Evolutionary conservation across 2,888 invertebrate genomes (phyloP), one percentile per base, ranked within the genome.

Genomic region (Chirona hameri): DNA sequence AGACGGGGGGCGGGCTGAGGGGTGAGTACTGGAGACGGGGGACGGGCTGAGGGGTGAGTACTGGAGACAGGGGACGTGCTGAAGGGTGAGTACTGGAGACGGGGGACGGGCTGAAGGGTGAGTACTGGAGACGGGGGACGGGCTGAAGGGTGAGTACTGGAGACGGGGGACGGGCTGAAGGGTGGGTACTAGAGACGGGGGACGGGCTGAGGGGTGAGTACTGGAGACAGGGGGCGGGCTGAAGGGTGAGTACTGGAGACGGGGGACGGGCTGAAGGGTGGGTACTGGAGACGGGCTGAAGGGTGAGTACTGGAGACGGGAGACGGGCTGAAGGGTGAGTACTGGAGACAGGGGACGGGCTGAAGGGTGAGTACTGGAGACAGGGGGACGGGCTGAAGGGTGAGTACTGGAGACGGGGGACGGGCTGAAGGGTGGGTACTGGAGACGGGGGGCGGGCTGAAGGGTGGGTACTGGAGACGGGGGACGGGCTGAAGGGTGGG

Each of bases 81-180:
- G 87, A 97, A 97, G 89, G 96, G 91, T 89, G 86, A 82, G 82
- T 7, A 5, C 2, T 39, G 39, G 39, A 39, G 39, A 39, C 39
- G 7, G 39, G 39, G 39, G 39, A 39, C 39, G 39, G 39, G 39
- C 39, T n/a, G n/a, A n/a, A n/a, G n/a, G n/a, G n/a, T n/a, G n/a
- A n/a, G n/a, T n/a, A n/a, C n/a, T n/a, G n/a, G n/a, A n/a, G 97
- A 97, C 90, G 97, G 97, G 85, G 97, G 97, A 82, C n/a, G 96
- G 96, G 87, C 91, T 97, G 87, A 97, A 97, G 89, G 96, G 91
- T 89, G 86, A 82, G 82, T 7, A 5, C 2, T 39, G 39, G 39
- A 39, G 39, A 39, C 39, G 7, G 39, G 39, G 39, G 39, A 39
- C 39, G 39, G 39, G 39, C 39, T n/a, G n/a, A n/a, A n/a, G n/a